phyloP scores from a whole-genome alignment of 2,113 vertebrate genomes.

The Uria aalge region DNA sequence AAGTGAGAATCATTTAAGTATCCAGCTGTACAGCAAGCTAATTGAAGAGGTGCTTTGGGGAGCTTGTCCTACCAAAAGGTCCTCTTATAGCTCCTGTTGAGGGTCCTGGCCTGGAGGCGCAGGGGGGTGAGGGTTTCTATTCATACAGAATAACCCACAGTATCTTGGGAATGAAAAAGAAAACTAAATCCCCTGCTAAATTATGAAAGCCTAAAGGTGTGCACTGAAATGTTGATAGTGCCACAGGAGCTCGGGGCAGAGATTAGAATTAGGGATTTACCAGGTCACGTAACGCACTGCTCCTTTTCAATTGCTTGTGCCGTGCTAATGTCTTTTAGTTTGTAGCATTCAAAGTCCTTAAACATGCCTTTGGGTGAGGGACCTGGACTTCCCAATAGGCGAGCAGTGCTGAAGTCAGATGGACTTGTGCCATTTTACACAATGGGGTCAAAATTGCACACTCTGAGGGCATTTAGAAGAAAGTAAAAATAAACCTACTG shows the following conservation, averaged over 20 bases:
- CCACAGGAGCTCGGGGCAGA: not conserved
- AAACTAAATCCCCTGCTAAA: not conserved
- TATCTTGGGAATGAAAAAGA: not conserved
- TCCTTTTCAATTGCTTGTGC: not conserved
- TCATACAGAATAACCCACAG: not conserved
- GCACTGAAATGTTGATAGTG: rapidly evolving
- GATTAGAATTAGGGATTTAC: not conserved
- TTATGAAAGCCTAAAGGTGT: not conserved
- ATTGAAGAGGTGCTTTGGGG: not conserved
- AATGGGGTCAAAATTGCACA: not conserved
- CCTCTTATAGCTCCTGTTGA: not conserved
- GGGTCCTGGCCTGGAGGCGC: not conserved
- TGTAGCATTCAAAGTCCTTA: not conserved
- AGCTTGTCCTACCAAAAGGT: not conserved
- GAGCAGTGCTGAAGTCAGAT: not conserved
- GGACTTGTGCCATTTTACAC: not conserved
- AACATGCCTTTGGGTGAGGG: not conserved
- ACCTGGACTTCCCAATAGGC: not conserved
- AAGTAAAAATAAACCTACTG: not conserved
- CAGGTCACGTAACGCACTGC: rapidly evolving
- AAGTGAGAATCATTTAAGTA: not conserved
- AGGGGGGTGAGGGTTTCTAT: not conserved
- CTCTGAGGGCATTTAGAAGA: not conserved
- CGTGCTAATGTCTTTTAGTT: not conserved
- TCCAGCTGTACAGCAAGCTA: not conserved